Base-by-base conservation (phyloP, 2,113 vertebrate genomes). In the Scartelaos histophorus region DNA sequence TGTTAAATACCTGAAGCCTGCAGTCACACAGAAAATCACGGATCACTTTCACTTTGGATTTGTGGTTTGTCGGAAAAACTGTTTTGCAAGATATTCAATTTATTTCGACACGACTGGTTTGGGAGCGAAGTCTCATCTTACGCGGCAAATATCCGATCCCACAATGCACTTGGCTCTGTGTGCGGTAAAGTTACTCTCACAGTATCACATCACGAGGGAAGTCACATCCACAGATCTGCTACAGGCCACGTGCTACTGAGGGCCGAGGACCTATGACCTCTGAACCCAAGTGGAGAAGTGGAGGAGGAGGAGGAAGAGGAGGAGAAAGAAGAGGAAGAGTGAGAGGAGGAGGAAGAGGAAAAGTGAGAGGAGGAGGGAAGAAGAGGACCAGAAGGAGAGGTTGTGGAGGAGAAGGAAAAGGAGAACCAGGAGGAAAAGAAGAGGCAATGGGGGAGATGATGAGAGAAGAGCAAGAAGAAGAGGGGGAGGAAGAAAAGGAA, bases 91-190 rank as follows among this genome's bases (percentile, higher is more conserved):
- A 45, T 66, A 54, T 13, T 66, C 9, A 61, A 43, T 77, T 79
- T 73, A 25, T 75, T 69, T 60, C 69, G 58, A 67, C 13, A 35
- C 45, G n/a, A 62, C 58, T 49, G 16, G 34, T 56, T 67, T 66
- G 69, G 53, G 58, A 66, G 53, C 69, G 61, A 66, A 61, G 69
- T 70, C 21, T 82, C 76, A 45, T 54, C 67, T 76, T 73, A 46
- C 46, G 70, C 60, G 13, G 19, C 60, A 51, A 7, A 67, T 47
- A 75, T 82, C 80, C 35, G 53, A 54, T 82, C 58, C 43, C 71
- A 15, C 3, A 58, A 22, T 43, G 11, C 24, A n/a, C 56, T 47
- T 29, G 21, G 64, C 22, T 21, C 17, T 38, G 34, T 13, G 35
- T 15, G 11, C 29, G 51, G 29, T 53, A 17, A 57, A 73, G 38